These are phyloP conservation scores for Epinotia nisella DNA, from an alignment of 2,888 invertebrate species.

Conservation along the genomic window DNA sequence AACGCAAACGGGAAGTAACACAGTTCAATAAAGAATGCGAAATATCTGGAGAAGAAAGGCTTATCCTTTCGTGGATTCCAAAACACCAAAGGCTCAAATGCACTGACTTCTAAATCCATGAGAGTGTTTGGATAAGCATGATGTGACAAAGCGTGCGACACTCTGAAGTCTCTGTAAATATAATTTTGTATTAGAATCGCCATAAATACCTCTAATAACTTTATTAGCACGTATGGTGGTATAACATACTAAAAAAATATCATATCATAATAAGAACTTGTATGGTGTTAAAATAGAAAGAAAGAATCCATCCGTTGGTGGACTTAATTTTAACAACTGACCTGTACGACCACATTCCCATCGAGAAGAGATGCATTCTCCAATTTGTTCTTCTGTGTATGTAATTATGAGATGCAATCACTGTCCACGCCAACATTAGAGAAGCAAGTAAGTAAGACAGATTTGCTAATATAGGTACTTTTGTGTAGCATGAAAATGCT, in stretches of 20 bases:
- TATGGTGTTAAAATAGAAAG: no score
- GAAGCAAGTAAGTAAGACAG: constrained; percentile 66
- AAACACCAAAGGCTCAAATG: constrained; percentile 87
- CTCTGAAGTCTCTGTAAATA: constrained; percentile 87
- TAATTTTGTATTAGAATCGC: background rate
- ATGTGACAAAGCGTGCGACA: constrained; percentile 91
- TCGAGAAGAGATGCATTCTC: constrained; percentile 91
- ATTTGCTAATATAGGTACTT: constrained; percentile 60
- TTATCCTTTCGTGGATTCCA: constrained; percentile 87
- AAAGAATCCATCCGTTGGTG: no score
- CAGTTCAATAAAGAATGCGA: constrained; percentile 79
- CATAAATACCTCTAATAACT: background rate
- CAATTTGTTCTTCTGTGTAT: constrained; percentile 91
- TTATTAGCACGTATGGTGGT: background rate
- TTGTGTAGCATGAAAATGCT: constrained; percentile 61
- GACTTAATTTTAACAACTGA: constrained; percentile 52
- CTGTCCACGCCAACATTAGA: constrained; percentile 84
- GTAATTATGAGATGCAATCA: constrained; percentile 90
- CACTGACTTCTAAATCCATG: constrained; percentile 89
- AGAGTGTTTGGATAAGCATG: constrained; percentile 92
- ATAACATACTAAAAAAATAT: no score
- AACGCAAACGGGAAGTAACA: constrained; percentile 70
- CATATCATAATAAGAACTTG: no score
- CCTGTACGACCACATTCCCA: constrained; percentile 88
- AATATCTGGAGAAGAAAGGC: constrained; percentile 68